Conservation (phyloP, 2,888 invertebrate species). For the Drosophila anomelani region DNA sequence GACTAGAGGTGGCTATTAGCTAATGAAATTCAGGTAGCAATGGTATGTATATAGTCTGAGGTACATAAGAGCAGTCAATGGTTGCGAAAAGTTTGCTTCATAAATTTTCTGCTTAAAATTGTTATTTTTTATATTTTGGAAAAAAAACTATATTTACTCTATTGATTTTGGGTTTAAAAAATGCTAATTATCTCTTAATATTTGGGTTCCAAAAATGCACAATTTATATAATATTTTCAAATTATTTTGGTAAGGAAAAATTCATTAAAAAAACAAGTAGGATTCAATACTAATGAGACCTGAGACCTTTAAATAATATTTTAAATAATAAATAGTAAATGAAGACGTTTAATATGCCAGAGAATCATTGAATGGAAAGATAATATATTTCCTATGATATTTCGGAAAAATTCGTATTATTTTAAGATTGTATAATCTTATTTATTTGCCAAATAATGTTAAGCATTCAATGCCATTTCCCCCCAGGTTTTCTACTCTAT, state of each 20-base stretch:
- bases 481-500: not conserved
- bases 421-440: no score
- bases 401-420: not conserved
- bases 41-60: not conserved
- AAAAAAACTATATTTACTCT: not conserved
- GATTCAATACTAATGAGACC: not conserved
- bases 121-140: not conserved
- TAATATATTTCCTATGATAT: not conserved
- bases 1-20: slow-evolving; percentile 40
- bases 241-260: not conserved
- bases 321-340: not conserved
- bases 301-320: not conserved
- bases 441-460: not conserved
- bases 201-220: no score
- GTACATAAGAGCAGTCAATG: not conserved
- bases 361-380: not conserved
- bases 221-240: not conserved
- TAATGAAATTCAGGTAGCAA: slow-evolving; percentile 33
- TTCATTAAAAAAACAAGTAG: not conserved
- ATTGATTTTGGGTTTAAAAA: no score
- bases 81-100: not conserved
- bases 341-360: not conserved
- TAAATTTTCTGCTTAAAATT: no score
- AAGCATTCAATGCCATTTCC: not conserved
- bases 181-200: not conserved